Base-by-base conservation (phyloP, 37 sponge, comb jelly and placozoan genomes). In the Beroe ovata region DNA sequence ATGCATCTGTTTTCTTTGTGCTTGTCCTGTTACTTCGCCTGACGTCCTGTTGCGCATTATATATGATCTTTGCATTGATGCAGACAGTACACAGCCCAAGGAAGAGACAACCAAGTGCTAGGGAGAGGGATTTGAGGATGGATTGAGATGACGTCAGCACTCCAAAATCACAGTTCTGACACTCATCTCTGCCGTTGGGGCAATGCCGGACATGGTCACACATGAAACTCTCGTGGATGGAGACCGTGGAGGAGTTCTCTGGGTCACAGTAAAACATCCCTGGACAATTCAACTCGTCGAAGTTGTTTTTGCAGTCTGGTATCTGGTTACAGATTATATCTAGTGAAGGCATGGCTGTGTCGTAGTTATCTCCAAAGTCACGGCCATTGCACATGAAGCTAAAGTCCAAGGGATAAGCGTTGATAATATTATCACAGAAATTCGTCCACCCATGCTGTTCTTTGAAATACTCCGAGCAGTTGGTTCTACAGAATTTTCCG, bases 101-200 rank as follows among this genome's bases (percentile, higher is more conserved):
- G 11, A 47, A 47, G 6, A 47, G 54, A 11, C 54, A 47, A 16
- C 54, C 54, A 16, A 47, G 11, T 47, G 54, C 54, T 16, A 47
- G 54, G 54, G 54, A 47, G 54, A 47, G 54, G 6, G 54, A 47
- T 47, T 47, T 47, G 11, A 47, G 54, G 11, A 47, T 42, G n/a
- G 33, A 77, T 21, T 16, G 4, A 3, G 42, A 39, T 4, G 84
- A 77, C 8, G 54, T 36, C 6, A 77, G 22, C 21, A 36, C 11
- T 0, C 84, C 84, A 3, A n/a, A 4, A n/a, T 39, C 26, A 77
- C 84, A 77, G 19, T 3, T 25, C 42, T 19, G 23, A 40, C 84
- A 77, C 23, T 77, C 84, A 77, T 77, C 84, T 35, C 21, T 38
- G 1, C 84, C 84, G 84, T 77, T 38, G 6, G 84, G 26, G 41